Conservation (phyloP, 2,888 invertebrate species). For the Ypsolopha scabrella region DNA sequence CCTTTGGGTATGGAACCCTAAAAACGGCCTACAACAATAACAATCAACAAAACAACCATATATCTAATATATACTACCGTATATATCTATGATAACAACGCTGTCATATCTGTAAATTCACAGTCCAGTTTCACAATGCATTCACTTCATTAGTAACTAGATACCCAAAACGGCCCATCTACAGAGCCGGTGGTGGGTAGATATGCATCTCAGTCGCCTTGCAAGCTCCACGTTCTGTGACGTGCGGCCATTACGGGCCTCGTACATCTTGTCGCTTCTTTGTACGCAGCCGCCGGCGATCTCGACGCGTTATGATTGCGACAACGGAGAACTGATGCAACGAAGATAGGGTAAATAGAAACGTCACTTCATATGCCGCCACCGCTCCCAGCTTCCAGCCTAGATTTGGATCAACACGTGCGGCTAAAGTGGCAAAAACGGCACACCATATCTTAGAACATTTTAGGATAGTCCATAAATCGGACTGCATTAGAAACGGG, state of each 20-base stretch:
- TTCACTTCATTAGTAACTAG: slow-evolving; percentile 64
- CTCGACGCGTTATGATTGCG: slow-evolving; percentile 59
- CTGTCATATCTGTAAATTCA: slow-evolving; percentile 54
- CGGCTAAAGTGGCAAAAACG: slow-evolving; percentile 37
- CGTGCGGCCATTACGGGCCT: slow-evolving; percentile 56
- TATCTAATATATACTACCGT: no score
- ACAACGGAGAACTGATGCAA: slow-evolving; percentile 60
- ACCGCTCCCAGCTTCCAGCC: slow-evolving; percentile 36
- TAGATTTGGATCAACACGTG: slow-evolving; percentile 45
- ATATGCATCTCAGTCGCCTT: slow-evolving; percentile 60
- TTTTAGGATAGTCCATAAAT: slow-evolving; percentile 4
- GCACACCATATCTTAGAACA: slow-evolving; percentile 23
- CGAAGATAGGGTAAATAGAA: slow-evolving; percentile 62
- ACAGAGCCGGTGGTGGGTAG: slow-evolving; percentile 52
- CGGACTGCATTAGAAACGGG: not conserved
- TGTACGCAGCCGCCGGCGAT: slow-evolving; percentile 46
- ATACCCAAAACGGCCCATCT: slow-evolving; percentile 66
- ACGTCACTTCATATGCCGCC: slow-evolving; percentile 58
- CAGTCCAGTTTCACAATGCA: slow-evolving; percentile 47
- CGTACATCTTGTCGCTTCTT: slow-evolving; percentile 60
- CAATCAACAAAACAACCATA: no score
- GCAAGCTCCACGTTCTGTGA: slow-evolving; percentile 46
- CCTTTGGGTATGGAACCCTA: no score
- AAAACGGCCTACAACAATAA: no score
- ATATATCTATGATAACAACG: no score